phyloP scores from a whole-genome alignment of 1,140 invertebrate species.

The Drosophila orosa region DNA sequence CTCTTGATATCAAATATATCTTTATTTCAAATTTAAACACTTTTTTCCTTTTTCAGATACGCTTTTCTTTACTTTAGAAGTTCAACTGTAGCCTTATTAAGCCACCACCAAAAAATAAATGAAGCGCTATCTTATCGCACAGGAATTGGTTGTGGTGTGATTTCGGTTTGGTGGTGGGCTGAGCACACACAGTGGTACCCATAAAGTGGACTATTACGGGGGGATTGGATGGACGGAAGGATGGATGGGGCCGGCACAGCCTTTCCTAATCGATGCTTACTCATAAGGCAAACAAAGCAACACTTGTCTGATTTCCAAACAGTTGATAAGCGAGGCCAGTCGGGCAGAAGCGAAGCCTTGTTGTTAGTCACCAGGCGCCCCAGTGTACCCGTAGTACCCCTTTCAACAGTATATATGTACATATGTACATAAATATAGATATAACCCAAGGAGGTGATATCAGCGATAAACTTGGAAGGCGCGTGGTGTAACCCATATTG shows the following conservation, averaged over 20 bases:
- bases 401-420: not conserved
- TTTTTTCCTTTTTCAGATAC: not conserved
- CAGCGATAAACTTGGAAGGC: constrained; percentile 47
- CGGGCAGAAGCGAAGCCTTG: constrained; percentile 36
- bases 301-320: constrained; percentile 79
- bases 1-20: too few species aligned
- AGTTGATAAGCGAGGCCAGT: constrained; percentile 62
- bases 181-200: constrained; percentile 6
- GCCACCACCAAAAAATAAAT: constrained; percentile 39
- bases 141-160: constrained; percentile 34
- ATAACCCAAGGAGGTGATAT: constrained; percentile 30
- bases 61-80: not conserved
- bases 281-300: constrained; percentile 64
- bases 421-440: not conserved
- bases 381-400: constrained; percentile 15
- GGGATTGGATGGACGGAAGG: not conserved
- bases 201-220: constrained; percentile 10
- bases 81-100: constrained; percentile 11
- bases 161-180: constrained; percentile 28
- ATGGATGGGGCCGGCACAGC: constrained; percentile 8
- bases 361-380: constrained; percentile 66
- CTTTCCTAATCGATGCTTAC: constrained; percentile 70
- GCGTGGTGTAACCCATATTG: constrained; percentile 45
- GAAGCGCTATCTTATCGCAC: constrained; percentile 33
- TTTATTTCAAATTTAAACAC: not conserved